phyloP scores from a whole-genome alignment of 2,797 vertebrate genomes.

The Sarcoramphus papa region DNA sequence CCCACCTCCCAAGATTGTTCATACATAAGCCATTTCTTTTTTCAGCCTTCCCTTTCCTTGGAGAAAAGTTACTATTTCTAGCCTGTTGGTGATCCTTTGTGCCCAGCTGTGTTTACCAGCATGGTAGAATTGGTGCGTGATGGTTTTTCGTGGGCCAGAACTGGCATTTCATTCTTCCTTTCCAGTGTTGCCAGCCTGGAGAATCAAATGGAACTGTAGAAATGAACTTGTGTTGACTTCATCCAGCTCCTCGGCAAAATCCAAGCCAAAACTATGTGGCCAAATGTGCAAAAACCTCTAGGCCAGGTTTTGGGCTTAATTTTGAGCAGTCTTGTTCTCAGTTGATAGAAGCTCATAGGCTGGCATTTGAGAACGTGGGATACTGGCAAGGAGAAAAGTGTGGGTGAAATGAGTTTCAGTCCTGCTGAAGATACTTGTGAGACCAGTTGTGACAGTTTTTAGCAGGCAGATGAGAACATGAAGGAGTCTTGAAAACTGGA shows the following conservation, averaged over 20 bases:
- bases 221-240: neutral
- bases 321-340: neutral
- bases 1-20: neutral
- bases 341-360: neutral
- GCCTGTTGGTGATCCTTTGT: neutral
- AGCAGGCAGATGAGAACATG: neutral
- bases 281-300: neutral
- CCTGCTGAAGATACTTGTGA: neutral
- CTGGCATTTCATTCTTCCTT: neutral
- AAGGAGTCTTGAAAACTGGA: neutral
- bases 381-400: neutral
- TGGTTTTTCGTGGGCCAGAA: neutral
- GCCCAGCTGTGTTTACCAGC: neutral
- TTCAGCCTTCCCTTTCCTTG: neutral
- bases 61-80: neutral
- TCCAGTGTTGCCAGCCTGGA: neutral
- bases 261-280: neutral
- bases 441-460: neutral
- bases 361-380: neutral
- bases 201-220: neutral
- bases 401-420: neutral
- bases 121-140: neutral
- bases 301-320: neutral
- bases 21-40: neutral
- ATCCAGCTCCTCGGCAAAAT: neutral